phyloP scores from a whole-genome alignment of 2,888 invertebrate species.

The Himalopsyche kuldschensis region DNA sequence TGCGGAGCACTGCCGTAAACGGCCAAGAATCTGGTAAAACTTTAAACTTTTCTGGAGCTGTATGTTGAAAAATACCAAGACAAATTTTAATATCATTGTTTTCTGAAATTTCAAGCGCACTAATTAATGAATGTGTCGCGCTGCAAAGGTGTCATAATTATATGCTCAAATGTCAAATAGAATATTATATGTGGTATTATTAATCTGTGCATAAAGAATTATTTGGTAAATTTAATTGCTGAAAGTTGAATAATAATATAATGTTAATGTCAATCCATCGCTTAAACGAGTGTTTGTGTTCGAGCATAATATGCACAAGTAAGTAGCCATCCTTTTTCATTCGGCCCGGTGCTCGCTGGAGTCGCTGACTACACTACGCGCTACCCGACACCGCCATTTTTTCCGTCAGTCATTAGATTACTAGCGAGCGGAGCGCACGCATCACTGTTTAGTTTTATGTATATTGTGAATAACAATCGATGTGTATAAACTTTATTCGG shows the following conservation, averaged over 20 bases:
- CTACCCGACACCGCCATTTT: not conserved
- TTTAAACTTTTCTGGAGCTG: no score
- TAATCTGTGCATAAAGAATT: no score
- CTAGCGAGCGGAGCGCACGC: conserved; percentile 15
- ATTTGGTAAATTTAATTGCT: not conserved
- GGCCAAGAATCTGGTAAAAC: no score
- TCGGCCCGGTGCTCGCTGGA: not conserved
- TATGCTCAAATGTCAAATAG: no score
- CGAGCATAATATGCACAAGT: not conserved
- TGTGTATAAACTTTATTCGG: not conserved
- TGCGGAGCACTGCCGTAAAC: no score
- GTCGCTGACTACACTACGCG: not conserved
- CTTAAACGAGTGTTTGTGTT: not conserved
- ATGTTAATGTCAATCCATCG: not conserved
- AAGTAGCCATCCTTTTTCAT: not conserved
- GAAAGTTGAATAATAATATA: not conserved
- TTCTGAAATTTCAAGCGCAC: no score
- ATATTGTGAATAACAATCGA: not conserved
- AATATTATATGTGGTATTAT: no score
- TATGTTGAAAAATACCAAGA: no score
- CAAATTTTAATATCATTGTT: no score
- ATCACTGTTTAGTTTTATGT: not conserved
- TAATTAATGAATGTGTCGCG: no score
- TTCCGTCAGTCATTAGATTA: conserved; percentile 24
- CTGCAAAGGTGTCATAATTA: no score